These are phyloP conservation scores for Malurus alboscapulatus DNA, from an alignment of 2,113 vertebrate species.

Conservation along the genomic window DNA sequence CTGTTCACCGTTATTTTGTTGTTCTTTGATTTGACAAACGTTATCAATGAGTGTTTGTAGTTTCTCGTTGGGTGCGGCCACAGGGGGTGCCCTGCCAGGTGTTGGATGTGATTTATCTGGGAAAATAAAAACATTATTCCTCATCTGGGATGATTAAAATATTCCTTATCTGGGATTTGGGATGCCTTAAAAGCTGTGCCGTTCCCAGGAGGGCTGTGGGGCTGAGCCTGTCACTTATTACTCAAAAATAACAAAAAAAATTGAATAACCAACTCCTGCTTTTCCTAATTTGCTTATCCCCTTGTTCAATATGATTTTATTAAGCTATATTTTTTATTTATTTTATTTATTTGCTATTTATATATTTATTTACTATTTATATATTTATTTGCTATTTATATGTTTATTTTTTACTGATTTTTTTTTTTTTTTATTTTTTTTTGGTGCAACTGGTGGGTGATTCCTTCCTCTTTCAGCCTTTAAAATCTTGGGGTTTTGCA, in stretches of 20 bases:
- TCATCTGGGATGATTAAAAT: neutral
- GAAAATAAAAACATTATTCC: neutral
- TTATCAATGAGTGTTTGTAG: fast-evolving
- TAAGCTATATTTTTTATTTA: neutral
- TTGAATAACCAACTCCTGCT: neutral
- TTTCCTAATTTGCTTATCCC: neutral
- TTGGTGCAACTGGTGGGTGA: neutral
- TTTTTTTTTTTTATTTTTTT: neutral
- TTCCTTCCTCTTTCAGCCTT: neutral
- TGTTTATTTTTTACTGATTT: no score
- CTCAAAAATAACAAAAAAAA: neutral
- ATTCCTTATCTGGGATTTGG: neutral
- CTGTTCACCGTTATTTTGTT: neutral
- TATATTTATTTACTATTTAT: no score
- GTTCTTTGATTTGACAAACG: neutral
- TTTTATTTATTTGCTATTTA: no score
- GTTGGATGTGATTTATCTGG: fast-evolving
- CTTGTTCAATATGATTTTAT: fast-evolving
- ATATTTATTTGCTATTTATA: no score
- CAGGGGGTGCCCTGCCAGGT: neutral
- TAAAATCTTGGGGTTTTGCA: neutral
- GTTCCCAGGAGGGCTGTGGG: neutral
- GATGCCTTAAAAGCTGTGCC: neutral
- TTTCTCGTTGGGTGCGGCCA: neutral
- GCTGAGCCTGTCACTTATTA: neutral